Base-by-base conservation (phyloP, 2,888 invertebrate species). In the Sinohyriopsis cumingii region DNA sequence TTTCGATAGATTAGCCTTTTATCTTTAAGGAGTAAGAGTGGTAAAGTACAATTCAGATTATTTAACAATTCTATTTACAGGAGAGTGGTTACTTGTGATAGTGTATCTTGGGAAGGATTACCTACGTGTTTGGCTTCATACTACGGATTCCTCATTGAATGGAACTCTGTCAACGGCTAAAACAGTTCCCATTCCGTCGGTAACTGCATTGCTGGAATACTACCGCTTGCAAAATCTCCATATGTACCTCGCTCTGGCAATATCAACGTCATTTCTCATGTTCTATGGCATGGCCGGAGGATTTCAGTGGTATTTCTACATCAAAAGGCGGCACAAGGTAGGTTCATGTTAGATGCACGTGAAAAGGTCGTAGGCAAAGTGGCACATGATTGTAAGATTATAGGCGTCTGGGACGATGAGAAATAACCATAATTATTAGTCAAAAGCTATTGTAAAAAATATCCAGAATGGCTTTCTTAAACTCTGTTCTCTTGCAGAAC, bases 271-370 rank as follows among this genome's bases (percentile, higher is more conserved):
- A 0, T 93, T 92, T 73, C 76, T 87, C 22, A 91, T 93, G 68
- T 94, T 93, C 87, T 93, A 94, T 81, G 77, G 90, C 0, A 88
- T 94, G 20, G 94, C 94, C 70, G 94, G 94, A 71, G 94, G 57
- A 64, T 78, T 80, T 22, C 91, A 94, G 94, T 94, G 94, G 86
- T 94, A 93, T 89, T 94, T 94, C 88, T 91, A 94, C 25, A 45
- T 45, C 12, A 45, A 15, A 45, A 1, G 45, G 45, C 12, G 45
- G 15, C 12, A 45, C 45, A 45, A 3, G 45, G 45, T 45, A 12
- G 45, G 45, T 45, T 12, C 12, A 45, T 12, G 5, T 6, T 9
- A 5, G 45, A 45, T 45, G 66, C 28, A 59, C 18, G 60, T 18
- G 53, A 59, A 59, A 59, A 59, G 25, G 59, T 25, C 2, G 12